These are phyloP conservation scores for Takifugu rubripes DNA, from an alignment of 2,797 vertebrate genomes.

Conservation along the genomic window DNA sequence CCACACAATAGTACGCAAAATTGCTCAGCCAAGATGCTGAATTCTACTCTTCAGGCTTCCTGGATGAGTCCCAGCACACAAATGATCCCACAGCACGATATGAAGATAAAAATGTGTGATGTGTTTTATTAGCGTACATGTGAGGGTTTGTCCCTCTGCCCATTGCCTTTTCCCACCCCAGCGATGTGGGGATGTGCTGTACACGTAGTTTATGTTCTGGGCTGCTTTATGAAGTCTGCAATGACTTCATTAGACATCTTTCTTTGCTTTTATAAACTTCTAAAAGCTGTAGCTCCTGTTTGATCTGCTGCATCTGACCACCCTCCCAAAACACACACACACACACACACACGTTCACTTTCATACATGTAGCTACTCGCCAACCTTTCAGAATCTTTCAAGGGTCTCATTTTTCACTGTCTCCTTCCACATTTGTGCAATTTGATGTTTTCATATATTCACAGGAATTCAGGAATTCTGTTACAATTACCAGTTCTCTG, in stretches of 20 bases:
- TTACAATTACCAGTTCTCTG: neutral
- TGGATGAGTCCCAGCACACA: too few relatives aligned
- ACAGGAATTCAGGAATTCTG: neutral
- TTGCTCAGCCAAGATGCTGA: neutral
- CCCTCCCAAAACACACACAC: too few relatives aligned
- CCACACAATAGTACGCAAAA: neutral
- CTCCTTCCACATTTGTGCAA: neutral
- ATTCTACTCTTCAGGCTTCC: too few relatives aligned
- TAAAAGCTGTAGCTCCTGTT: neutral
- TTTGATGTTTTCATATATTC: neutral
- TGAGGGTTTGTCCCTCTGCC: too few relatives aligned
- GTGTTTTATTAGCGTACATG: too few relatives aligned
- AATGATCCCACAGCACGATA: too few relatives aligned
- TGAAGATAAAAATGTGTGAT: too few relatives aligned
- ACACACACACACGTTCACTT: neutral
- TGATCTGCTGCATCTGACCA: neutral
- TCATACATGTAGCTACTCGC: neutral
- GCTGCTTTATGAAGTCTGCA: too few relatives aligned
- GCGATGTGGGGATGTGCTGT: too few relatives aligned
- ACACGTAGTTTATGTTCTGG: too few relatives aligned
- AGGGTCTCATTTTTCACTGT: neutral
- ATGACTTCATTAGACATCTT: neutral
- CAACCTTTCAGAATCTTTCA: neutral
- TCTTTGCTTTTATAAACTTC: neutral
- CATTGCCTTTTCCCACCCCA: too few relatives aligned